A percentile compares a stretch with the other conserved stretches of the same genome.
phyloP scores from a whole-genome alignment of 1,140 invertebrate genomes.

The Argopecten irradians region DNA sequence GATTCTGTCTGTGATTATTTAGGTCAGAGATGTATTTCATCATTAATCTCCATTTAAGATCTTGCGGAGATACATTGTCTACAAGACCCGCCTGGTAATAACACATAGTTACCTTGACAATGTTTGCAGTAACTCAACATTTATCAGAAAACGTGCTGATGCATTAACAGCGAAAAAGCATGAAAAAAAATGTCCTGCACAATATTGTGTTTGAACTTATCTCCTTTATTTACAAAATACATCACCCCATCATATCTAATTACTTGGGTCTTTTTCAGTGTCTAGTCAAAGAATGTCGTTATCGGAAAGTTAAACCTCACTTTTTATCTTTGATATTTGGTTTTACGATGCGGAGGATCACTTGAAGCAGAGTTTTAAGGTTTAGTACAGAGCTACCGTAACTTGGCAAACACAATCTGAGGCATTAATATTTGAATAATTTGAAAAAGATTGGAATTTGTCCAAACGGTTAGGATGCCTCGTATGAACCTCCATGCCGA shows the following conservation, averaged over 20 bases:
- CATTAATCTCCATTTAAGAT: neutral
- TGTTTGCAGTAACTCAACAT: neutral
- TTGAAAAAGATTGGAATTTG: constrained; percentile 18
- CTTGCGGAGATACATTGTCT: neutral
- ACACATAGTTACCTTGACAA: neutral
- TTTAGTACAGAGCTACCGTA: neutral
- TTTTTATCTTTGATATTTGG: constrained; percentile 13
- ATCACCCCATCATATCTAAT: neutral
- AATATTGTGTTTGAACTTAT: neutral
- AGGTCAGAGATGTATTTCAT: neutral
- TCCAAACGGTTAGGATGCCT: neutral
- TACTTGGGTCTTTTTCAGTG: neutral
- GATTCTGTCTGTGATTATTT: neutral
- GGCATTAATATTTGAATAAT: constrained; percentile 11
- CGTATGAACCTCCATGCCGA: neutral
- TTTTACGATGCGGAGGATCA: neutral
- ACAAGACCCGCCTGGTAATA: neutral
- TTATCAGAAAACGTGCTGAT: neutral
- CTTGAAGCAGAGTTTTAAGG: neutral
- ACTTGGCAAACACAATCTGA: neutral
- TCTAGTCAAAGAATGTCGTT: constrained; percentile 10
- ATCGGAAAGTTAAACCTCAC: neutral
- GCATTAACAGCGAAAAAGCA: neutral
- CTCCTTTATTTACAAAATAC: neutral
- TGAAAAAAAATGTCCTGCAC: neutral